Evolutionary conservation across 1,140 invertebrate species (phyloP), one percentile per base, ranked within the genome.

Genomic region (Acyrthosiphon pisum): DNA sequence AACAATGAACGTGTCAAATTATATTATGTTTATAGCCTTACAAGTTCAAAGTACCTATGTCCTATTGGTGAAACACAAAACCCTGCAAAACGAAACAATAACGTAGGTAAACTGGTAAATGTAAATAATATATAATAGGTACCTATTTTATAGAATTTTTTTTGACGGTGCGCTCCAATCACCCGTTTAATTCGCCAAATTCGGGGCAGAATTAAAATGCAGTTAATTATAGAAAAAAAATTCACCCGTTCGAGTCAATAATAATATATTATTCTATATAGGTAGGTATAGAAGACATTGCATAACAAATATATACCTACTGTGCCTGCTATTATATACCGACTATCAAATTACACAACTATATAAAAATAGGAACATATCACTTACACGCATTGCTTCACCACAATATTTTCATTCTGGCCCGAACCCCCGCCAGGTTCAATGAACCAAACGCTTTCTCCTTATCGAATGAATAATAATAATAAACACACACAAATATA

Each of bases 371-470:
- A 81, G 91, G 8, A 76, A 93, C 91, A 81, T 91, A 91, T 84
- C 26, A 46, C 22, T 30, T 50, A 84, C 23, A 81, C 88, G n/a
- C 46, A 37, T 92, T 84, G 41, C 81, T 93, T 84, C 91, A 84
- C n/a, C 76, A 53, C 56, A 86, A 93, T 86, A 93, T 92, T 92
- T 92, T 92, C 53, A 93, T 93, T 93, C n/a, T 56, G n/a, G 48
- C 50, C 76, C n/a, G n/a, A 46, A 81, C n/a, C 76, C 81, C 91
- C 91, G 91, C 81, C 81, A 56, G 91, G 91, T 93, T 93, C 91
- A 93, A 56, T 83, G 91, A 93, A 93, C 91, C 91, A 86, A 86
- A 93, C 91, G 91, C 91, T 93, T 93, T 93, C 91, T 93, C 91
- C 91, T 92, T 76, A 41, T 35, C 22, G 60, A 76, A 76, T 76